Conservation (phyloP, 2,113 vertebrate species). For the Zosterops lateralis region DNA sequence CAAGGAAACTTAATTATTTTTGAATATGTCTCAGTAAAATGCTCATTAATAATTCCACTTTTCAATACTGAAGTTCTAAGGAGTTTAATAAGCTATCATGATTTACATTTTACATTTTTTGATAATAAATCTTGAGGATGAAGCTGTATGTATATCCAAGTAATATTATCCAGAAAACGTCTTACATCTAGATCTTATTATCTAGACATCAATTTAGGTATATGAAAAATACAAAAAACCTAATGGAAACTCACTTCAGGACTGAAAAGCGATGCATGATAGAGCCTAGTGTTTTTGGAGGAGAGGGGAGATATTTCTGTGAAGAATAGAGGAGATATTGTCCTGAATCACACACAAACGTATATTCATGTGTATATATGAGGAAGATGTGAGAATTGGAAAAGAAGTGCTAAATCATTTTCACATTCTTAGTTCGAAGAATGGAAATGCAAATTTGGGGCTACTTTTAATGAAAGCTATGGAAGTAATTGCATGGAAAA, state of each 20-base stretch:
- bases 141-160: not conserved
- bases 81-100: not conserved
- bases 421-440: not conserved
- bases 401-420: not conserved
- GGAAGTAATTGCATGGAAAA: not conserved
- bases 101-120: not conserved
- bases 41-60: not conserved
- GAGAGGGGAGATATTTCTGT: not conserved
- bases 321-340: not conserved
- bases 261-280: not conserved
- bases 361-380: accelerated
- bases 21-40: not conserved
- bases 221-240: not conserved
- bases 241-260: not conserved
- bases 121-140: not conserved
- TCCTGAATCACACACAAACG: not conserved
- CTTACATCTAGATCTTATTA: not conserved
- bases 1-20: not conserved
- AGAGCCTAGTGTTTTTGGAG: not conserved
- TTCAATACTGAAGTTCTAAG: not conserved
- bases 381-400: not conserved
- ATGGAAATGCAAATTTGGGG: not conserved
- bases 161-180: not conserved
- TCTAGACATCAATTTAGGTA: not conserved
- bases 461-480: not conserved